Conservation (phyloP, 2,797 vertebrate species). For the Gadopsis bispinosus region DNA sequence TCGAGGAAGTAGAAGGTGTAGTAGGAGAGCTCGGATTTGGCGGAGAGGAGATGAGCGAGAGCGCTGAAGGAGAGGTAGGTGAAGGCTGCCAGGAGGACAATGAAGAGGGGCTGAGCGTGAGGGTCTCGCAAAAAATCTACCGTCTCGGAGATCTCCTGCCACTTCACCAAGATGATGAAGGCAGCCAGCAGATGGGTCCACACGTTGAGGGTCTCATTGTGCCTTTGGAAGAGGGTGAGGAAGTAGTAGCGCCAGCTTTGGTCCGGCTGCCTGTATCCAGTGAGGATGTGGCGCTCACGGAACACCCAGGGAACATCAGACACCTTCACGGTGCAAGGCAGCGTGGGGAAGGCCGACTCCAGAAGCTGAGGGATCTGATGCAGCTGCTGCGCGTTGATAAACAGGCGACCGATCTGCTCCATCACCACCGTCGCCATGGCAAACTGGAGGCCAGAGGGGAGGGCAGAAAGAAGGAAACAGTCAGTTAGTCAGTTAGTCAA, state of each 20-base stretch:
- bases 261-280: conserved; percentile 90
- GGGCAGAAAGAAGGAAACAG: conserved; percentile 25
- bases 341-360: conserved; percentile 83
- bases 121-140: conserved; percentile 92
- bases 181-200: conserved; percentile 94
- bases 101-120: conserved; percentile 92
- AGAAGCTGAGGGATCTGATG: conserved; percentile 87
- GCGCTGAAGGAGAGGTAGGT: conserved; percentile 93
- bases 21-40: conserved; percentile 95
- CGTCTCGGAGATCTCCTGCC: conserved; percentile 86
- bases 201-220: conserved; percentile 94
- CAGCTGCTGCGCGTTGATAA: conserved; percentile 86
- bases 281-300: conserved; percentile 92
- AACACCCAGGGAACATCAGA: conserved; percentile 91
- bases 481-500: conserved; percentile 41
- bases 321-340: conserved; percentile 89
- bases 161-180: conserved; percentile 89
- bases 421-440: conserved; percentile 91
- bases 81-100: conserved; percentile 89
- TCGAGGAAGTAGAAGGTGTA: conserved; percentile 97
- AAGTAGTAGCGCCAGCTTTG: conserved; percentile 94
- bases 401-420: conserved; percentile 91
- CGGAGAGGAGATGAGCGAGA: conserved; percentile 93
- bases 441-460: conserved; percentile 56
- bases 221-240: conserved; percentile 93